Base-by-base conservation (phyloP, 37 sponge, comb jelly and placozoan genomes). In the Chondrosia reniformis region DNA sequence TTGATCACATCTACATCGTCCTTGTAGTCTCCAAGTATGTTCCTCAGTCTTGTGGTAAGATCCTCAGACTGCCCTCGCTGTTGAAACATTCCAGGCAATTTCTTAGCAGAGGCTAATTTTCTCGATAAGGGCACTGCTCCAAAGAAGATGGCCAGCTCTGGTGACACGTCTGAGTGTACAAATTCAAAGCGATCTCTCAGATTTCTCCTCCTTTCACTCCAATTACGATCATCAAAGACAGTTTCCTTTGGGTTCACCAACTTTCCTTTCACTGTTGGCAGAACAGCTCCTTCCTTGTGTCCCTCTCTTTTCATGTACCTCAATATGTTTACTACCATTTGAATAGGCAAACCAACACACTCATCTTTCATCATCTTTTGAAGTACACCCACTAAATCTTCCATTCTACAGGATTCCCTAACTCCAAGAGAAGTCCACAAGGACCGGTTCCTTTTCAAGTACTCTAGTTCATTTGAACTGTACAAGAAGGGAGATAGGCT, bases 1-100 rank as follows among this genome's bases (percentile, higher is more conserved):
- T 93, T 93, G 76, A 93, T 86, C 56, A 93, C 83, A 71, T 86
- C 90, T 43, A 83, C 79, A 45, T 86, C 67, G 30, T 49, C 76
- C 33, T 71, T 76, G 75, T 93, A 93, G 24, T 84, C 94, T 45
- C 76, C 45, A 37, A 93, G 58, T 22, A 89, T 89, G 2, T 75
- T 73, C 4, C 41, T 59, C 0, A 93, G 82, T 34, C 94, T 73
- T 33, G 67, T 42, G 24, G 94, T 93, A 27, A 93, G 74, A 3
- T 76, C 30, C 40, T 93, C 86, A 55, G 54, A 49, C 49, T 55
- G 87, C 4, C 87, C 86, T 6, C 63, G 56, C 43, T 24, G 31
- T 0, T 69, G 39, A 13, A 69, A 36, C 28, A 84, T 22, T 21
- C 81, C 8, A 15, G 15, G 17, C 15, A 89, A 22, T 24, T 57